Base-by-base conservation (phyloP, 1,140 invertebrate genomes). In the Euwallacea fornicatus region DNA sequence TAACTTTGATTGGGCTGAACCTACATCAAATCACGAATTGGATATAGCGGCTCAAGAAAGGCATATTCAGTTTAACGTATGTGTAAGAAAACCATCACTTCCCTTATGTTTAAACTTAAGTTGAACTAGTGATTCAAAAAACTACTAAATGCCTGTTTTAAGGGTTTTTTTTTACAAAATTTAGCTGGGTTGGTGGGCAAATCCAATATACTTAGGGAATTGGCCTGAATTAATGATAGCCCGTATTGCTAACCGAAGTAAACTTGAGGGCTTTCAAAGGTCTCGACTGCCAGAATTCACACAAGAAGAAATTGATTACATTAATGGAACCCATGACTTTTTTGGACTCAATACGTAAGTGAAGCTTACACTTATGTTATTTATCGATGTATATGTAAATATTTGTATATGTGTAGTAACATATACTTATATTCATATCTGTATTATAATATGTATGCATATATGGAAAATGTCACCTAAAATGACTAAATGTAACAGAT, bases 151-250 rank as follows among this genome's bases (percentile, higher is more conserved):
- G 9, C 16, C 33, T 33, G n/a, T n/a, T n/a, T n/a, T n/a, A n/a
- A n/a, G n/a, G n/a, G n/a, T n/a, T n/a, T n/a, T n/a, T n/a, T n/a
- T n/a, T n/a, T 41, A 33, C 56, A 8, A 33, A 33, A 46, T 66
- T 11, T 21, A 74, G 71, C 54, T 66, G 33, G 73, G 70, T 56
- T 69, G 65, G 62, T 74, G 58, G 7, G 86, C 83, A 1, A 83
- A 90, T 80, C 88, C 89, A 7, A 87, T 91, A 61, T 89, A 85
- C 67, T 76, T 80, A 7, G 89, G 89, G 7, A 86, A 90, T 72
- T 91, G 89, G 77, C 89, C 89, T 0, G 71, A 80, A 71, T 81
- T 87, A 21, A 84, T 91, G 79, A 87, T 86, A 73, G 80, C 85
- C 10, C 83, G 84, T 16, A 81, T 91, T 7, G 83, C 81, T 9